A percentile compares a stretch with the other conserved stretches of the same genome.
Evolutionary conservation across 2,888 invertebrate genomes (phyloP).

Genomic region (Exocentrus adspersus): DNA sequence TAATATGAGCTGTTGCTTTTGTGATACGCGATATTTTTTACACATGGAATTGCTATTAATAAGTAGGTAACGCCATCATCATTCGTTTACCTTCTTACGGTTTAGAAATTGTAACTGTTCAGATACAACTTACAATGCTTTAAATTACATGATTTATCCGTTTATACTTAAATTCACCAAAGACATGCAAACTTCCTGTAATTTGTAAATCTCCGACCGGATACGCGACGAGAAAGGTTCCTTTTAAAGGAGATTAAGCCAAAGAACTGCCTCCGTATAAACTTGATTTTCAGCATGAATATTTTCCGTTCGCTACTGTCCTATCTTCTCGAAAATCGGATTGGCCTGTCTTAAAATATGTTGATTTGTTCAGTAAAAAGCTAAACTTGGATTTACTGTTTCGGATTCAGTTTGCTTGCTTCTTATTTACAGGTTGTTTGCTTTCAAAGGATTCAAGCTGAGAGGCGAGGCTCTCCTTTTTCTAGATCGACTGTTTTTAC

Average conservation of each 20-base stretch:
- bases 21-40: no score
- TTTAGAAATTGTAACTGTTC: no score
- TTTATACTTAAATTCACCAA: constrained; percentile 12
- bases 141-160: background rate
- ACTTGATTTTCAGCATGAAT: constrained; percentile 58
- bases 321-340: constrained; percentile 24
- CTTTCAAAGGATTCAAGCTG: background rate
- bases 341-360: constrained; percentile 33
- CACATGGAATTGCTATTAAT: no score
- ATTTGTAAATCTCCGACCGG: constrained; percentile 33
- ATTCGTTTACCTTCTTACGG: no score
- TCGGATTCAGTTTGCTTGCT: constrained; percentile 18
- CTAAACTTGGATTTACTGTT: constrained; percentile 34
- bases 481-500: constrained; percentile 1
- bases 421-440: constrained; percentile 15
- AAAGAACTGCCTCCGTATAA: constrained; percentile 49
- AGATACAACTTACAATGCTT: no score
- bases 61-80: no score
- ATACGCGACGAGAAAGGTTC: constrained; percentile 38
- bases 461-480: background rate
- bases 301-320: constrained; percentile 42
- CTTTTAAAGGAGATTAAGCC: constrained; percentile 54
- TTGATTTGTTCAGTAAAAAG: constrained; percentile 31
- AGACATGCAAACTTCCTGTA: constrained; percentile 27
- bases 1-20: no score